Percentiles rank a stretch among this genome's conserved stretches.
These are phyloP conservation scores for Cynaeus angustus DNA, from an alignment of 2,888 invertebrate genomes.

Conservation along the genomic window DNA sequence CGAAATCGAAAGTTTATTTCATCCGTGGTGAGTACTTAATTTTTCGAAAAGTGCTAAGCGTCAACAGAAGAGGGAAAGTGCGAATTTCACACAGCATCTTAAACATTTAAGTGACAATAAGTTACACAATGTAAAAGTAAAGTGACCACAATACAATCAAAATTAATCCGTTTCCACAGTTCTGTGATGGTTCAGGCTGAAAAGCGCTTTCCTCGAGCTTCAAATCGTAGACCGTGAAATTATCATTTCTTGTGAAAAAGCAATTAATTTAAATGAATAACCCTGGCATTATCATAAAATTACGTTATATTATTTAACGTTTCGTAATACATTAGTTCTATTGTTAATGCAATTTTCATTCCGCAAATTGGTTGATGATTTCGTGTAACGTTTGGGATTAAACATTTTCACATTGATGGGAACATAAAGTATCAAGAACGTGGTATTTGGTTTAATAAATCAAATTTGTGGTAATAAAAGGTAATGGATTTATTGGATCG, in stretches of 20 bases:
- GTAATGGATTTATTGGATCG: no score
- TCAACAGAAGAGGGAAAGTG: slow-evolving; percentile 35
- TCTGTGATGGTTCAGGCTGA: no score
- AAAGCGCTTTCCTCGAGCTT: not conserved
- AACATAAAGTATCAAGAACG: no score
- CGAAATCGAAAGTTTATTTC: no score
- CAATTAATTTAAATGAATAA: slow-evolving; percentile 32
- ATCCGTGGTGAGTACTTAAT: slow-evolving; percentile 5
- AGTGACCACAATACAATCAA: no score
- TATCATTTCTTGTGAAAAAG: slow-evolving; percentile 16
- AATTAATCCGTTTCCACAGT: no score
- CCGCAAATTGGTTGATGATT: not conserved
- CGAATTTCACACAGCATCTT: slow-evolving; percentile 37
- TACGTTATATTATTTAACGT: slow-evolving; percentile 29
- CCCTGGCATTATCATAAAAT: slow-evolving; percentile 46
- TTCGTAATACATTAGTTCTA: slow-evolving; percentile 39
- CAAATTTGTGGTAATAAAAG: no score
- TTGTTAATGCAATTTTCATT: slow-evolving; percentile 32
- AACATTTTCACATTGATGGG: not conserved
- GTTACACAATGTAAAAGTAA: slow-evolving; percentile 23
- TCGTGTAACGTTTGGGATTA: no score
- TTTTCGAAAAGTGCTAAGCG: not conserved
- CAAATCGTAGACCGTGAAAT: slow-evolving; percentile 1
- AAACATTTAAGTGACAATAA: slow-evolving; percentile 13
- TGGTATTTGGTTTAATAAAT: no score